phyloP scores from a whole-genome alignment of 2,113 vertebrate species.

The Bos javanicus region DNA sequence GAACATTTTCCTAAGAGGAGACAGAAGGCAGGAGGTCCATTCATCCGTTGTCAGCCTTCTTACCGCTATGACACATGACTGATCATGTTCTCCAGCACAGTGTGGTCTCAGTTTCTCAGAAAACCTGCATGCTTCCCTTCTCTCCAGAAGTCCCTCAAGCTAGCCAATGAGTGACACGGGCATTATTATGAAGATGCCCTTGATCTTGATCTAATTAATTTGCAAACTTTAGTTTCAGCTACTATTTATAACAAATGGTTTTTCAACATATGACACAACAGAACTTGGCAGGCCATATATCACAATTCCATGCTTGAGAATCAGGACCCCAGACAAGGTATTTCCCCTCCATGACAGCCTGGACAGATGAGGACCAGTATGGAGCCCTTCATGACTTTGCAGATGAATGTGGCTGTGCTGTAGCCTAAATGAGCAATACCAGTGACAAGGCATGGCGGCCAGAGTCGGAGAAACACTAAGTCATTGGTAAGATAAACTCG shows the following conservation, averaged over 20 bases:
- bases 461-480: not conserved
- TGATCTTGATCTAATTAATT: not conserved
- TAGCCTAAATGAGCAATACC: not conserved
- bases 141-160: not conserved
- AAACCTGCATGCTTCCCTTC: not conserved
- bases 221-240: not conserved
- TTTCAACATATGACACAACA: not conserved
- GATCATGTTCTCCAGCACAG: not conserved
- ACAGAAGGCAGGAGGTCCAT: not conserved
- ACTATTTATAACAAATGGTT: not conserved
- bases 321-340: not conserved
- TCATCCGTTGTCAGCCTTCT: not conserved
- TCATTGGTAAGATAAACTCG: not conserved
- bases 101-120: not conserved
- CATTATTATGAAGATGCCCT: not conserved
- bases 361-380: not conserved
- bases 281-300: not conserved
- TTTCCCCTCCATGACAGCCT: not conserved
- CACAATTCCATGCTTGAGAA: not conserved
- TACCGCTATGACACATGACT: not conserved
- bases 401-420: not conserved
- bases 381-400: not conserved
- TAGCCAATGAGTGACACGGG: not conserved
- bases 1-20: not conserved
- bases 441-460: rapidly evolving